These are phyloP conservation scores for Drosophila borealis DNA, from an alignment of 2,888 invertebrate genomes.

Conservation along the genomic window DNA sequence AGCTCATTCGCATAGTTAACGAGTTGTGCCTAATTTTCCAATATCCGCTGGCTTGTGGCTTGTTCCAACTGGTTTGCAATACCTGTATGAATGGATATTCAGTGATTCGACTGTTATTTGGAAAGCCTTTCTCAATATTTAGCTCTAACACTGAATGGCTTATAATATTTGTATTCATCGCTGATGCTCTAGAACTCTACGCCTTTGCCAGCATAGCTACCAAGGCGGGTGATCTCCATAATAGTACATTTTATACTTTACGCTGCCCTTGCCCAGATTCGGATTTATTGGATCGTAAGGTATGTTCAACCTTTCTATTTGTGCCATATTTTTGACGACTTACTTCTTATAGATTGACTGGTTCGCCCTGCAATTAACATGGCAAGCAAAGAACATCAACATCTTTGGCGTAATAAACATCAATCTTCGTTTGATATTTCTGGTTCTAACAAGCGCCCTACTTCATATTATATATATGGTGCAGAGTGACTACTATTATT, in stretches of 20 bases:
- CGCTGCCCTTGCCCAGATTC: background rate
- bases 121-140: background rate
- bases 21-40: constrained; percentile 21
- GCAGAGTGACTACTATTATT: constrained; percentile 23
- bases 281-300: constrained; percentile 6
- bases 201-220: background rate
- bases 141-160: background rate
- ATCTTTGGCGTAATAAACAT: constrained; percentile 23
- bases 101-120: background rate
- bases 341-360: too few species aligned
- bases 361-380: constrained; percentile 25
- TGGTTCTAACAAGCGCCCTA: background rate
- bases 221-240: background rate
- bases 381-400: constrained; percentile 14
- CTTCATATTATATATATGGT: constrained; percentile 33
- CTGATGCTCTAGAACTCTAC: background rate
- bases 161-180: background rate
- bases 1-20: constrained; percentile 6
- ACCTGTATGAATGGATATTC: constrained; percentile 7
- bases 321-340: too few species aligned
- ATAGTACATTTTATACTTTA: constrained; percentile 11
- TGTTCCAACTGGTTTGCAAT: background rate
- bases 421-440: constrained; percentile 11
- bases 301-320: background rate
- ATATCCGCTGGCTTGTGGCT: background rate